Conservation (phyloP, 2,797 vertebrate species). For the Pseudocheirus occidentalis region DNA sequence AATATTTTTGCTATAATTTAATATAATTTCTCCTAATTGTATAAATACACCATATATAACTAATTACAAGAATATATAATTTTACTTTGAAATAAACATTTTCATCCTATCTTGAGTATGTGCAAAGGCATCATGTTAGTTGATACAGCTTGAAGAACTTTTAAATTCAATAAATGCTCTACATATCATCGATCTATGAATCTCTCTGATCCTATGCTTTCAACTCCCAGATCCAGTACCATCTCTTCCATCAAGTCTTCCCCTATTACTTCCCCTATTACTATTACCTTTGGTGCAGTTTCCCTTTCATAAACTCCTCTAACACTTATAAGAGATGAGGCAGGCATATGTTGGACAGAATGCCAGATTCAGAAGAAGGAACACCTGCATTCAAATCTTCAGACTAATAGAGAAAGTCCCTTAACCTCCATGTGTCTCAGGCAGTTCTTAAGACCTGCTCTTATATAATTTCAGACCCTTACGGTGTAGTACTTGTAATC, state of each 20-base stretch:
- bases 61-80: neutral
- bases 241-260: neutral
- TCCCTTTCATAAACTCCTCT: neutral
- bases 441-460: neutral
- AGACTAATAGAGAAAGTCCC: neutral
- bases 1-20: neutral
- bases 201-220: neutral
- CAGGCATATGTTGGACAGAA: neutral
- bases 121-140: neutral
- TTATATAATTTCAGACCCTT: neutral
- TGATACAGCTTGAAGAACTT: neutral
- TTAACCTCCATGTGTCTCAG: neutral
- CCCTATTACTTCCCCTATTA: neutral
- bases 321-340: neutral
- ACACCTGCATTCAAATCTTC: neutral
- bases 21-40: neutral
- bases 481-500: neutral
- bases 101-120: neutral
- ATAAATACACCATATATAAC: neutral
- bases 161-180: neutral
- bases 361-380: neutral
- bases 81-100: neutral
- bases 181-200: neutral
- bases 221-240: neutral
- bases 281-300: neutral